A percentile compares a stretch with the other conserved stretches of the same genome.
phyloP scores from a whole-genome alignment of 2,113 vertebrate species.

The Brevimyrus niger region DNA sequence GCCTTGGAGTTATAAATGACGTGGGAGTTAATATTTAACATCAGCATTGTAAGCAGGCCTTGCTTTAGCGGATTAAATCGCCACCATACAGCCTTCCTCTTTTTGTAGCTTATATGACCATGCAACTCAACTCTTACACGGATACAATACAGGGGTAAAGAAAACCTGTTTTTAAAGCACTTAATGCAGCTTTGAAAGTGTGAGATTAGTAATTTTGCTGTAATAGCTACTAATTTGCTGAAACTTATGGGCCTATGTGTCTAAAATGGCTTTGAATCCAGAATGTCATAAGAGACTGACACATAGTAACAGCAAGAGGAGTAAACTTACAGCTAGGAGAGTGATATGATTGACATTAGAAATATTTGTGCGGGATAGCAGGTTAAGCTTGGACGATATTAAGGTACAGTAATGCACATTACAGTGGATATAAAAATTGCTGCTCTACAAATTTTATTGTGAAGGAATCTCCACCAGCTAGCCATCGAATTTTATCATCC shows the following conservation, averaged over 20 bases:
- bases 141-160: not conserved
- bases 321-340: not conserved
- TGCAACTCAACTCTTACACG: not conserved
- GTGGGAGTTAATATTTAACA: constrained; percentile 48
- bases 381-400: not conserved
- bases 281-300: not conserved
- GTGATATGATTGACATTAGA: not conserved
- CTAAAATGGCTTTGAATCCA: not conserved
- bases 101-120: not conserved
- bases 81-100: constrained; percentile 22
- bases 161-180: not conserved
- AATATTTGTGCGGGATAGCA: not conserved
- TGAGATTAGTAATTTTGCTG: not conserved
- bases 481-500: not conserved
- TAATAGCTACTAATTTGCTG: not conserved
- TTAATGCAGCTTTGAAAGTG: not conserved
- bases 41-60: constrained; percentile 49
- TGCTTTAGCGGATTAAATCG: constrained; percentile 10
- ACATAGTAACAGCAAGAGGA: not conserved
- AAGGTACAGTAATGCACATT: not conserved
- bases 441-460: not conserved
- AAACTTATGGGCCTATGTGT: not conserved
- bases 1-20: constrained; percentile 24
- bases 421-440: not conserved
- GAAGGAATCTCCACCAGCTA: not conserved